phyloP scores from a whole-genome alignment of 2,797 vertebrate species.

The Acrocephalus scirpaceus region DNA sequence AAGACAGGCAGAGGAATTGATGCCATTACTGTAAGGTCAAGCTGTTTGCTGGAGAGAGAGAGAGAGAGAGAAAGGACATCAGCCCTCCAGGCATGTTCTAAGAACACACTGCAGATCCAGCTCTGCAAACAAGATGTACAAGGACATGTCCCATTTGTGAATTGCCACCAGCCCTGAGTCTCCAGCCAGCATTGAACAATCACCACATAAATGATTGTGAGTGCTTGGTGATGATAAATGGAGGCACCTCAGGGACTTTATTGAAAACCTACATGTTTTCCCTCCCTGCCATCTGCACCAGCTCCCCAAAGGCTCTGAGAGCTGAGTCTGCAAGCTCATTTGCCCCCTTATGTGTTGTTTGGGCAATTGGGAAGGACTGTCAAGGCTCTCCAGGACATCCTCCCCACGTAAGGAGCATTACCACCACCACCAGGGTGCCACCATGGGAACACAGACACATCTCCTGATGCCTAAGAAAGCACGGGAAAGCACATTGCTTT shows the following conservation, averaged over 20 bases:
- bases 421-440: neutral
- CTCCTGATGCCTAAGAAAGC: neutral
- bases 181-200: neutral
- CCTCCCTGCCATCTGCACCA: neutral
- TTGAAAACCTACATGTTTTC: neutral
- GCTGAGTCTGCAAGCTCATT: neutral
- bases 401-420: neutral
- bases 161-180: neutral
- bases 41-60: neutral
- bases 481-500: neutral
- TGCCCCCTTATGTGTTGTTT: neutral
- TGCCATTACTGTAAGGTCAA: neutral
- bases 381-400: neutral
- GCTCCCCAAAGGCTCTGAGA: neutral
- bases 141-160: neutral
- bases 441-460: neutral
- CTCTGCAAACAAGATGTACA: neutral
- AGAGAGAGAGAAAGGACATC: neutral
- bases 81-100: neutral
- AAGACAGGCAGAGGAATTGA: neutral
- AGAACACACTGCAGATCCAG: neutral
- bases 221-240: constrained; percentile 1
- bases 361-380: neutral
- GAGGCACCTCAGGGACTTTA: neutral
- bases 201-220: neutral